Base-by-base conservation (phyloP, 2,888 invertebrate species). In the Brassicogethes aeneus region DNA sequence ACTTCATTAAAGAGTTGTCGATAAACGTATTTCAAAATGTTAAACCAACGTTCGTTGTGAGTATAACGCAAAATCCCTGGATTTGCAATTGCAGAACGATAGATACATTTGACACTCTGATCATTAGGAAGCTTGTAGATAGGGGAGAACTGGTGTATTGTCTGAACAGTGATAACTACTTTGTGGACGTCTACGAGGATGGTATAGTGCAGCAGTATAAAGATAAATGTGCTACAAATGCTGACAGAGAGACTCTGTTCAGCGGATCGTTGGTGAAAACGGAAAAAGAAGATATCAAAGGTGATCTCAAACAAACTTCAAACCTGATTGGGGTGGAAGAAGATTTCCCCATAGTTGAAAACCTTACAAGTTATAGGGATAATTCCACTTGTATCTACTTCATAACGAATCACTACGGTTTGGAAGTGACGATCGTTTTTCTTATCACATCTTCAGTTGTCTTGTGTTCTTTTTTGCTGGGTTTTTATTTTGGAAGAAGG, bases 61-160 rank as follows among this genome's bases (percentile, higher is more conserved):
- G 55, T 15, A 34, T 65, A n/a, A 48, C 54, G 5, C 56, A 51
- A 33, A 65, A 64, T 42, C 46, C 56, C 2, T 64, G 62, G 62
- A 47, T 50, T 14, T 65, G 65, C 35, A 52, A 48, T 17, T 64
- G 64, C 38, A 46, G 57, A 16, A 62, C 60, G 2, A 45, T 61
- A 14, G 43, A 56, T 42, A 42, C 61, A 3, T 62, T 64, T 37
- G 44, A 57, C 13, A 55, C 46, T 38, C 44, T 65, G n/a, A 43
- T 47, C 1, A 40, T 44, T n/a, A 51, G 42, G 12, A 48, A 48
- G n/a, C 50, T 54, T 8, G 50, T 56, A 7, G 53, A 56, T 39
- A 35, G 50, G 3, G 45, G 51, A 2, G 55, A 55, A 13, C 50
- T 53, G 2, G 53, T 55, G 30, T 51, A 52, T 31, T 63, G 59